These are phyloP conservation scores for Oenanthe oenanthe DNA, from an alignment of 2,113 vertebrate genomes.

Conservation along the genomic window DNA sequence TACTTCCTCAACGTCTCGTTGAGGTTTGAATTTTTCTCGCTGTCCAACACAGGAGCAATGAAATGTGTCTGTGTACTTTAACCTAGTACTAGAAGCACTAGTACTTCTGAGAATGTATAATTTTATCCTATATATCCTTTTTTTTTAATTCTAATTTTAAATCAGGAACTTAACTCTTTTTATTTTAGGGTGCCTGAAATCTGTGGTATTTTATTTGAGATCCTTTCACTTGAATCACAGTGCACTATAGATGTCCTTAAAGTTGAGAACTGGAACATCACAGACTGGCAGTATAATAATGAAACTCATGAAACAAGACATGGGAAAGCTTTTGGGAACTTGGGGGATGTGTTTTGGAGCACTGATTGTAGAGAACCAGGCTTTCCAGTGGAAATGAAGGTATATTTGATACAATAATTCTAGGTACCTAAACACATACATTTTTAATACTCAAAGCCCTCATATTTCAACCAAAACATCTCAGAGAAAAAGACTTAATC, in stretches of 20 bases:
- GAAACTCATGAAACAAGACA: background rate
- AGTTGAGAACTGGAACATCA: background rate
- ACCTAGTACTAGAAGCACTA: background rate
- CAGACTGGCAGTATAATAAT: background rate
- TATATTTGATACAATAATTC: background rate
- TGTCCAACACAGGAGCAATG: background rate
- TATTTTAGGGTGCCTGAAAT: background rate
- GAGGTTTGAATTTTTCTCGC: background rate
- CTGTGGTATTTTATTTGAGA: background rate
- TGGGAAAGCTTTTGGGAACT: background rate
- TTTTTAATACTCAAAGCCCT: background rate
- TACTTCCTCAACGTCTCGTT: background rate
- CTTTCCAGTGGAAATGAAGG: background rate
- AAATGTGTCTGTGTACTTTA: background rate
- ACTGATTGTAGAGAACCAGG: background rate
- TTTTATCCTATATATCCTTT: background rate
- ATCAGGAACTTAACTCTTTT: background rate
- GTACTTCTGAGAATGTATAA: background rate
- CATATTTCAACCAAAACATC: background rate
- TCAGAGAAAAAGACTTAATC: background rate
- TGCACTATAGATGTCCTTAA: background rate
- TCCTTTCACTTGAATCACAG: background rate
- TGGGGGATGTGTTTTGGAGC: background rate
- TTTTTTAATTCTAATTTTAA: background rate
- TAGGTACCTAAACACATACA: background rate